Base-by-base conservation (phyloP, 2,888 invertebrate genomes). In the Eupithecia dodoneata region DNA sequence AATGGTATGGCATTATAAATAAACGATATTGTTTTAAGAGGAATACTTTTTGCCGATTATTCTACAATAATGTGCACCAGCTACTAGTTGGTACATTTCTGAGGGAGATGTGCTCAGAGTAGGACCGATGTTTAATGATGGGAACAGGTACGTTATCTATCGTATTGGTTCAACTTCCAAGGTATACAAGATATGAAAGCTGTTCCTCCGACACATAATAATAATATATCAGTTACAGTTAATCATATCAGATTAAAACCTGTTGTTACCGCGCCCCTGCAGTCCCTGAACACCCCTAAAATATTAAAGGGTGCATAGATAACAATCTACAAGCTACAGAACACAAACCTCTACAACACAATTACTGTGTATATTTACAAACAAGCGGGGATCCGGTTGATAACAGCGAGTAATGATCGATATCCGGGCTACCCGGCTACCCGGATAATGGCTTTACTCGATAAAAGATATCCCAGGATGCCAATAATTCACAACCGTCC, bases 381-480 rank as follows among this genome's bases (percentile, higher is more conserved):
- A 70, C 30, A 49, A 70, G 18, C 18, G 52, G 9, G 15, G 52
- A 52, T 55, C 42, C 52, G n/a, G 52, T 6, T 42, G 71, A 71
- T 55, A 71, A 55, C 71, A 71, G 30, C 4, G 41, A 13, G 52
- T 65, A 47, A 73, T 73, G 73, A 66, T 66, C 65, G 66, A 49
- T 73, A 73, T 47, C 86, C 84, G 83, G 52, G 49, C 77, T 77
- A 84, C 65, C 77, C 69, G 45, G 67, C 15, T 67, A 67, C 13
- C 83, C 77, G 84, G 83, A 87, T 93, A 93, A 94, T 93, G 90
- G 91, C 86, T 86, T 91, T 88, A 92, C 93, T 91, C 91, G 90
- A 94, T 94, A 93, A 93, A 92, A 93, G 92, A 94, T 94, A 94
- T 94, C 94, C 94, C 94, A 87, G 82, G 91, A 86, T 88, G 88